Percentiles rank a stretch among this genome's conserved stretches.
phyloP scores from a whole-genome alignment of 2,888 invertebrate genomes.

The Xestia ashworthii region DNA sequence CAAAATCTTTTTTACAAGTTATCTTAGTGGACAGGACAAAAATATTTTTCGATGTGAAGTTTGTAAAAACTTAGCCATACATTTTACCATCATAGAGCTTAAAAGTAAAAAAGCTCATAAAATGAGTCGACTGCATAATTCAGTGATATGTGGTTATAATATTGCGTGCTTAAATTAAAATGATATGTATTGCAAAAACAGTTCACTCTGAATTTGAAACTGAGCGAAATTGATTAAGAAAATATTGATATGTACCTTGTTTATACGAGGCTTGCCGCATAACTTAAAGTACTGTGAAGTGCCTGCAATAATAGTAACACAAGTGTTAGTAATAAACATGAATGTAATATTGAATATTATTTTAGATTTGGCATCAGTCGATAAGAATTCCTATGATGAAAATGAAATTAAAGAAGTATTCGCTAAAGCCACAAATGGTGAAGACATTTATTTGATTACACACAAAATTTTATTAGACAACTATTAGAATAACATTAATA shows the following conservation, averaged over 20 bases:
- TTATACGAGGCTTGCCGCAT: constrained; percentile 60
- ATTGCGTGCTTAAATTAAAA: constrained; percentile 71
- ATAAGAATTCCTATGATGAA: not conserved
- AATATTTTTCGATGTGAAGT: not conserved
- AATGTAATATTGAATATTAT: not conserved
- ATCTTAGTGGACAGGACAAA: not conserved
- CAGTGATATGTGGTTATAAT: constrained; percentile 60
- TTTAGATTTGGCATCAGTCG: constrained; percentile 4
- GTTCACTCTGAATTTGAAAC: constrained; percentile 27
- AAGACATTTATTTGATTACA: not conserved
- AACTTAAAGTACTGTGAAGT: constrained; percentile 64
- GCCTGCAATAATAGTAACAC: constrained; percentile 61
- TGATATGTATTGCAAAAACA: constrained; percentile 71
- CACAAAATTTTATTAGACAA: too few relatives aligned
- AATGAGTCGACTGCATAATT: constrained; percentile 56
- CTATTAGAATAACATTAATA: not conserved
- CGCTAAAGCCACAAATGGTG: not conserved
- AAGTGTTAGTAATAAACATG: constrained; percentile 42
- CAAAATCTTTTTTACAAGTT: not conserved
- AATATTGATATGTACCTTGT: constrained; percentile 57
- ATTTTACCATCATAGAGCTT: not conserved
- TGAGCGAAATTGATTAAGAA: constrained; percentile 40
- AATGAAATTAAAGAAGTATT: not conserved
- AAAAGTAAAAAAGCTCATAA: not conserved
- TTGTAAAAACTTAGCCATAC: not conserved